Conservation (phyloP, 1,140 invertebrate genomes). For the Heliconius nattereri region DNA sequence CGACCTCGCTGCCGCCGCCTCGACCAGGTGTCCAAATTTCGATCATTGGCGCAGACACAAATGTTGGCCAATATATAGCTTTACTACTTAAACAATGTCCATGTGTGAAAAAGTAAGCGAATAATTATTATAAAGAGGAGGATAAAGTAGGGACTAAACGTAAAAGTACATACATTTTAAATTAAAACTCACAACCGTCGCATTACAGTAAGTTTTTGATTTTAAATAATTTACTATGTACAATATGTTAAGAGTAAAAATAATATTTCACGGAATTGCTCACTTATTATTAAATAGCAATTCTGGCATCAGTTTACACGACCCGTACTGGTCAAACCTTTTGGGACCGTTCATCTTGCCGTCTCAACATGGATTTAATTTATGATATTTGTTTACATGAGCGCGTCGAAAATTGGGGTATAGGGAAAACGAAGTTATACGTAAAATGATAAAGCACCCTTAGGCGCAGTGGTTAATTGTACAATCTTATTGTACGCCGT, state of each 20-base stretch:
- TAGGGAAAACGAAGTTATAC: constrained; percentile 15
- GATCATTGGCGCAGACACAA: constrained; percentile 65
- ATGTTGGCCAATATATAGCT: constrained; percentile 62
- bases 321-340: constrained; percentile 20
- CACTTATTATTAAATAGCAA: constrained; percentile 1
- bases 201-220: too few species aligned
- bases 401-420: constrained; percentile 20
- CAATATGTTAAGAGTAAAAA: not conserved
- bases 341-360: constrained; percentile 32
- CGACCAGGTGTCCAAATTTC: constrained; percentile 67
- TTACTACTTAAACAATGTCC: constrained; percentile 62
- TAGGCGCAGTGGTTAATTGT: not conserved
- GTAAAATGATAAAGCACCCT: not conserved
- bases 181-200: too few species aligned
- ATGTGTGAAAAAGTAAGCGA: constrained; percentile 6
- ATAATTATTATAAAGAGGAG: not conserved
- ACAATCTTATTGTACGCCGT: not conserved
- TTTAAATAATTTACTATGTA: not conserved
- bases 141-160: not conserved
- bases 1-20: constrained; percentile 46
- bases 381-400: constrained; percentile 32
- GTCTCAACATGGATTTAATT: constrained; percentile 32
- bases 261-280: not conserved
- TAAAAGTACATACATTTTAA: not conserved
- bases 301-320: constrained; percentile 22